Conservation (phyloP, 2,888 invertebrate genomes). For the Tinea trinotella region DNA sequence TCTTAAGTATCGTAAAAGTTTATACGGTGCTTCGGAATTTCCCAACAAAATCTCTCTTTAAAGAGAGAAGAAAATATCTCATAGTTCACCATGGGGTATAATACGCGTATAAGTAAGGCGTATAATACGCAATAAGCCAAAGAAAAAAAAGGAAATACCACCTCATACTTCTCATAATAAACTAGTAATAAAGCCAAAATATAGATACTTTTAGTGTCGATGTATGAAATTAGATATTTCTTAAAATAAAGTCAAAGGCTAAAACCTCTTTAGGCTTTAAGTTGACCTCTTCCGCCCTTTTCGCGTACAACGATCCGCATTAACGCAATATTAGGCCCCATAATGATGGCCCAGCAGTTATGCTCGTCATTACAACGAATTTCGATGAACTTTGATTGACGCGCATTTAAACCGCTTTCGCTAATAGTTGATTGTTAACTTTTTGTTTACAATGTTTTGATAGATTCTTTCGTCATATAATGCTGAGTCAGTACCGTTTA, state of each 20-base stretch:
- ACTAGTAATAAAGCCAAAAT: too few species aligned
- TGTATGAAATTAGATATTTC: too few species aligned
- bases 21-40: too few species aligned
- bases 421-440: constrained; percentile 46
- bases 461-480: not conserved
- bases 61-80: too few species aligned
- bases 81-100: too few species aligned
- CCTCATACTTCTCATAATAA: too few species aligned
- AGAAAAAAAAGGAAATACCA: too few species aligned
- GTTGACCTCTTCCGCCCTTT: constrained; percentile 37
- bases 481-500: constrained; percentile 4
- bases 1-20: too few species aligned
- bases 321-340: constrained; percentile 42
- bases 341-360: constrained; percentile 23
- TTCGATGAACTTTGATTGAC: constrained; percentile 50
- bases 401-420: constrained; percentile 42
- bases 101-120: too few species aligned
- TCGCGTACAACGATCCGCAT: constrained; percentile 37
- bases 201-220: too few species aligned
- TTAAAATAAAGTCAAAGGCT: constrained; percentile 32
- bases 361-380: constrained; percentile 28
- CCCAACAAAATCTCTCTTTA: too few species aligned
- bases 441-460: constrained; percentile 42
- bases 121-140: too few species aligned
- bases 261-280: constrained; percentile 25